Conservation (phyloP, 2,113 vertebrate species). For the Conger conger region DNA sequence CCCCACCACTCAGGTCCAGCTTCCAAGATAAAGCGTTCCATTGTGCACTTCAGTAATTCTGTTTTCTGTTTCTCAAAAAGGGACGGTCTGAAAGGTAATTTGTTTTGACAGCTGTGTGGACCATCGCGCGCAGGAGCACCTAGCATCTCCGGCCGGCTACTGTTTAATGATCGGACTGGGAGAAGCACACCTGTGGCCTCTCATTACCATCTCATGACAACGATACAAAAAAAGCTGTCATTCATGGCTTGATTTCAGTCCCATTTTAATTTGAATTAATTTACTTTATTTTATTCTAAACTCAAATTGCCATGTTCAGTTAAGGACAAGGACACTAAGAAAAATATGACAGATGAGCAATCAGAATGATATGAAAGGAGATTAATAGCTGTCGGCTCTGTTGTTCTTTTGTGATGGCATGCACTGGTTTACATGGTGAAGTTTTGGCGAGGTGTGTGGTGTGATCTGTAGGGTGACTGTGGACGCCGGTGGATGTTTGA, state of each 20-base stretch:
- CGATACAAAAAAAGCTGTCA: slow-evolving; percentile 22
- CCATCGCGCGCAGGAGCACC: slow-evolving; percentile 30
- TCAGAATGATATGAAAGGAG: neutral
- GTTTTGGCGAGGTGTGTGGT: too few relatives aligned
- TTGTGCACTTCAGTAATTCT: slow-evolving; percentile 43
- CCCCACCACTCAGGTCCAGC: neutral
- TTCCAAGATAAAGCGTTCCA: neutral
- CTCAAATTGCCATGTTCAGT: neutral
- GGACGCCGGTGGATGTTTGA: too few relatives aligned
- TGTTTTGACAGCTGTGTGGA: slow-evolving; percentile 49
- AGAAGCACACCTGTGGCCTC: slow-evolving; percentile 61
- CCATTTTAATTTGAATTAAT: neutral
- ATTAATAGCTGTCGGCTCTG: neutral
- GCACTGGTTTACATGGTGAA: too few relatives aligned
- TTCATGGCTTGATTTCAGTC: slow-evolving; percentile 1
- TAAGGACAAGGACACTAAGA: neutral
- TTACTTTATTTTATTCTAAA: neutral
- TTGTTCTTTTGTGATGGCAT: neutral
- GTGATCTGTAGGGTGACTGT: too few relatives aligned
- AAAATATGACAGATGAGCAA: neutral
- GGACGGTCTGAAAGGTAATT: slow-evolving; percentile 35
- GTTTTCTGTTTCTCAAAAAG: slow-evolving; percentile 35
- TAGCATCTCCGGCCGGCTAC: slow-evolving; percentile 40
- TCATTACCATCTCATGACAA: slow-evolving; percentile 38
- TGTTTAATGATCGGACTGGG: slow-evolving; percentile 63